Percentiles rank a stretch among this genome's conserved stretches.
These are phyloP conservation scores for Hydrozoanthus gracilis DNA, from an alignment of 92 coral and sea anemone genomes.

Conservation along the genomic window DNA sequence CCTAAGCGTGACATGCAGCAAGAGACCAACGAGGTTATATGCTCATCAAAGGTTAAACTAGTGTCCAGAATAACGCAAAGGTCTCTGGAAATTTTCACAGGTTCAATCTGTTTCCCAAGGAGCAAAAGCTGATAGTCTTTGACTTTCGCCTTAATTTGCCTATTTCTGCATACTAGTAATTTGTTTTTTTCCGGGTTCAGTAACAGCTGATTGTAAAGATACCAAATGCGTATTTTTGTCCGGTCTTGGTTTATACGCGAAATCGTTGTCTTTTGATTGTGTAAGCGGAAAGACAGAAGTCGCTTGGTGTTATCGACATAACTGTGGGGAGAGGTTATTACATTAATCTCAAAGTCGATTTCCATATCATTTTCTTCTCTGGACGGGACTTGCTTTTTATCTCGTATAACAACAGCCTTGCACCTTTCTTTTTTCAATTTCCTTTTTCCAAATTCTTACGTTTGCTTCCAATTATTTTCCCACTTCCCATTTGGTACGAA, in stretches of 20 bases:
- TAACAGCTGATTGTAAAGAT: slow-evolving; percentile 17
- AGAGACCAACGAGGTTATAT: slow-evolving; percentile 37
- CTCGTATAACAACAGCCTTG: too few species aligned
- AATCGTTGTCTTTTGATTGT: background rate
- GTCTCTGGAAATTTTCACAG: slow-evolving; percentile 37
- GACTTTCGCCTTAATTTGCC: background rate
- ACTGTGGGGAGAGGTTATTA: slow-evolving; percentile 42
- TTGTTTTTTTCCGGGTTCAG: slow-evolving; percentile 45
- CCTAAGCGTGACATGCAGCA: slow-evolving; percentile 41
- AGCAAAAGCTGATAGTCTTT: background rate
- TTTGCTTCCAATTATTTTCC: too few species aligned
- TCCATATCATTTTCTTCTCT: too few species aligned
- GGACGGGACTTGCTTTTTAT: too few species aligned
- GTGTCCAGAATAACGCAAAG: slow-evolving; percentile 36
- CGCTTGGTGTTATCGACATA: slow-evolving; percentile 55
- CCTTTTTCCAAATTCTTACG: too few species aligned
- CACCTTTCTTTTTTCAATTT: too few species aligned
- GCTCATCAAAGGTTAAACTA: slow-evolving; percentile 41
- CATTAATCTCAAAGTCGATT: too few species aligned
- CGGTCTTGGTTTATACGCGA: background rate
- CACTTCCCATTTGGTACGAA: too few species aligned
- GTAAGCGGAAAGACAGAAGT: too few species aligned
- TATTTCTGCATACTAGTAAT: slow-evolving; percentile 40
- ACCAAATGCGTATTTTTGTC: slow-evolving; percentile 12
- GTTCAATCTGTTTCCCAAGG: slow-evolving; percentile 46